A percentile compares a stretch with the other conserved stretches of the same genome.
Conservation (phyloP, 2,113 vertebrate species). For the Tachuris rubrigastra region DNA sequence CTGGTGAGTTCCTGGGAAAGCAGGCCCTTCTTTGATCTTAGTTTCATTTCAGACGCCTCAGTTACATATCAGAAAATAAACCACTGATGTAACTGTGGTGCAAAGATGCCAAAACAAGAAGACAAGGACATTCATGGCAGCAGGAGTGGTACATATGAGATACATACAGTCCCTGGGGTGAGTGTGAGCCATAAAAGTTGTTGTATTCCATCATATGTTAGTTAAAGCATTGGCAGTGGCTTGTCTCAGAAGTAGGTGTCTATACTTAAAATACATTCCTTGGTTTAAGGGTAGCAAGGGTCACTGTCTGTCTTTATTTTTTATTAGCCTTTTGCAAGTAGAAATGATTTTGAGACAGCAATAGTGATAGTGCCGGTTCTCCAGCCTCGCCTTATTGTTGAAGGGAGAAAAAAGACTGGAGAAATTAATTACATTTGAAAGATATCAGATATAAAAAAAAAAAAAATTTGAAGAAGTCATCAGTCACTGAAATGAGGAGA, state of each 20-base stretch:
- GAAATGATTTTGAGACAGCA: not conserved
- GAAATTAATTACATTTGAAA: slow-evolving; percentile 25
- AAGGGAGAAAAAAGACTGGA: not conserved
- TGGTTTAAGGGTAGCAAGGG: not conserved
- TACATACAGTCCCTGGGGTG: too few species aligned
- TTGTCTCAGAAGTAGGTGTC: not conserved
- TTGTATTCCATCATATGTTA: not conserved
- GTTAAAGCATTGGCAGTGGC: not conserved
- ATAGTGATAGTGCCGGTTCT: not conserved
- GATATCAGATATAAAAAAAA: not conserved
- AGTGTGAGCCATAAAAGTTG: not conserved
- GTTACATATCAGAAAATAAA: not conserved
- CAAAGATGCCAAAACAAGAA: not conserved
- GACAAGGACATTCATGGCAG: not conserved
- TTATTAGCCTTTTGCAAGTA: not conserved
- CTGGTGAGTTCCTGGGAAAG: not conserved
- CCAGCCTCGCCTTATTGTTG: not conserved
- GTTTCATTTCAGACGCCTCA: not conserved
- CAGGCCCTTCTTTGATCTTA: not conserved
- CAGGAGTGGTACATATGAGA: not conserved
- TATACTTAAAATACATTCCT: not conserved
- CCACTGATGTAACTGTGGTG: not conserved
- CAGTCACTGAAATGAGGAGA: slow-evolving; percentile 1
- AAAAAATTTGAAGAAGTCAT: not conserved
- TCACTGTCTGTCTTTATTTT: not conserved